Evolutionary conservation across 2,888 invertebrate species (phyloP), one percentile per base, ranked within the genome.

Genomic region (Octonoba sinensis): DNA sequence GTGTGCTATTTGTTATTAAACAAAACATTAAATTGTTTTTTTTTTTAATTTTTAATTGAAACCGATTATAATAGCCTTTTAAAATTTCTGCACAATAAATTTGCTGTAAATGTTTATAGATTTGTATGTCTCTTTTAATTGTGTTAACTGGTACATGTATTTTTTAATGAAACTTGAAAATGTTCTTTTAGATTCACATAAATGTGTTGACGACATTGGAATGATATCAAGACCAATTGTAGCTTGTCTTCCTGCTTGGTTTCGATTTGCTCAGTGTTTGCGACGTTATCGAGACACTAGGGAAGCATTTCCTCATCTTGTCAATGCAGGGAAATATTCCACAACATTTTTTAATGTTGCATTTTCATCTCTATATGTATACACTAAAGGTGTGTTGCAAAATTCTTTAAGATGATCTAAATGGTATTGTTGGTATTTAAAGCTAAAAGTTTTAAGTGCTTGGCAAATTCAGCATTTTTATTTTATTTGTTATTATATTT

Each of bases 251-350:
- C 99, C 99, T 0, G 98, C 99, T 0, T 98, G 97, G 96, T 96
- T 96, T 85, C 93, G 99, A 46, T 99, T 99, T 90, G 96, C 97
- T 72, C 99, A 99, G 89, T 99, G 99, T 87, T 89, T 99, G 73
- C 91, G 99, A 0, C 94, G 99, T 84, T 99, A 97, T 89, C 91
- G 96, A 0, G 99, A 99, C 89, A 95, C 96, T 0, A 92, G 92
- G 85, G 96, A 97, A 87, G 94, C 94, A 0, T 96, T 96, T 90
- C 97, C 98, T 0, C 99, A 99, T 91, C 91, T 99, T 73, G 96
- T 95, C 1, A 99, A 99, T 90, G 99, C 99, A 1, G 96, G 96
- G 75, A 99, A 99, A 90, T 99, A 99, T 89, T 95, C 97, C 0
- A 97, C 98, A 0, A 96, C 98, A 0, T 99, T 99, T 90, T 93